Evolutionary conservation across 2,113 vertebrate species (phyloP).

Genomic region (Thymallus thymallus): DNA sequence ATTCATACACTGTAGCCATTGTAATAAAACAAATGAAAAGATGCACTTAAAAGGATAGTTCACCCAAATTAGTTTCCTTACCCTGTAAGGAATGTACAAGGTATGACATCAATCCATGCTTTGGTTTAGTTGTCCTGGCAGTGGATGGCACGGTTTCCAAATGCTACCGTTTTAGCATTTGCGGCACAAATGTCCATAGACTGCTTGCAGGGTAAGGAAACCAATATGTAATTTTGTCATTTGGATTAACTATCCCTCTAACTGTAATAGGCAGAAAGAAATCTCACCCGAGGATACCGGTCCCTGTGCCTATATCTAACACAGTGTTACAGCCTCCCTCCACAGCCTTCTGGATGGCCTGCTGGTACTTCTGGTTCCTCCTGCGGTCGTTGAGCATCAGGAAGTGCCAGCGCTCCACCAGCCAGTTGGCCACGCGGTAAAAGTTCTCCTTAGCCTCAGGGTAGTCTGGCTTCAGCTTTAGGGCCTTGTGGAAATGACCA

Average conservation of each 20-base stretch:
- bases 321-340: slow-evolving; percentile 81
- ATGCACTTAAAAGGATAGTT: too few relatives aligned
- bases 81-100: too few relatives aligned
- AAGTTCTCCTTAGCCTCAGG: slow-evolving; percentile 93
- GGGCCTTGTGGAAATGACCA: slow-evolving; percentile 92
- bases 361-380: slow-evolving; percentile 80
- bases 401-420: slow-evolving; percentile 98
- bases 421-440: slow-evolving; percentile 94
- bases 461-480: slow-evolving; percentile 89
- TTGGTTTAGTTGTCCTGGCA: slow-evolving; percentile 67
- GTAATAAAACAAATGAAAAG: too few relatives aligned
- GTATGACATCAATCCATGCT: too few relatives aligned
- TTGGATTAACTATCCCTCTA: not conserved
- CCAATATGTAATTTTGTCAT: too few relatives aligned
- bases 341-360: slow-evolving; percentile 87
- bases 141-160: too few relatives aligned
- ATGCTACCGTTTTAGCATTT: too few relatives aligned
- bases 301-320: slow-evolving; percentile 95
- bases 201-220: too few relatives aligned
- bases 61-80: too few relatives aligned
- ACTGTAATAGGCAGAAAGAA: not conserved
- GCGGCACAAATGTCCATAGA: too few relatives aligned
- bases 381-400: slow-evolving; percentile 84
- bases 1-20: too few relatives aligned
- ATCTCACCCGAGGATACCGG: slow-evolving; percentile 90